Evolutionary conservation across 2,797 vertebrate genomes (phyloP).

Genomic region (Erpetoichthys calabaricus): DNA sequence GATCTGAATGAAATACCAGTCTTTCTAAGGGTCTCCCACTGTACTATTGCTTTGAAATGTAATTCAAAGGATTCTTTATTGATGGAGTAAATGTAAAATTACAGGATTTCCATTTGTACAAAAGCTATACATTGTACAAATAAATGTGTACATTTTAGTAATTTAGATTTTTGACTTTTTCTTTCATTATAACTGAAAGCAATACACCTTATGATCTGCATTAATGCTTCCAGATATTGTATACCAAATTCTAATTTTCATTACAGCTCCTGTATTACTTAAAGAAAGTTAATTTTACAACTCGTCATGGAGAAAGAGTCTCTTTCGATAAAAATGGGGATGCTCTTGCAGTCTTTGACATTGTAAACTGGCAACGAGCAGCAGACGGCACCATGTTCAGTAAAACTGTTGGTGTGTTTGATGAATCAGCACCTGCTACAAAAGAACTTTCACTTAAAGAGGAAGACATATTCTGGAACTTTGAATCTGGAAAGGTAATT

Average conservation of each 20-base stretch:
- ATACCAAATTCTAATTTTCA: background rate
- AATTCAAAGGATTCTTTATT: too few relatives aligned
- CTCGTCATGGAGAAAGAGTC: constrained; percentile 32
- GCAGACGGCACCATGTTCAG: constrained; percentile 34
- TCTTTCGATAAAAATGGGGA: constrained; percentile 50
- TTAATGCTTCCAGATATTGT: background rate
- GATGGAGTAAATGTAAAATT: too few relatives aligned
- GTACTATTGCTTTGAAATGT: too few relatives aligned
- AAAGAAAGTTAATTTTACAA: constrained; percentile 39
- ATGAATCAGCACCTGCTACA: constrained; percentile 29
- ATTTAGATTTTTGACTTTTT: too few relatives aligned
- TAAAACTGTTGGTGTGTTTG: constrained; percentile 45
- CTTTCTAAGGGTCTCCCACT: too few relatives aligned
- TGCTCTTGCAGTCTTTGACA: constrained; percentile 49
- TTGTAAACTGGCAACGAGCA: constrained; percentile 46
- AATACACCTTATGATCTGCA: background rate
- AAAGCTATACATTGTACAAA: too few relatives aligned
- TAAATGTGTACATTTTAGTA: too few relatives aligned
- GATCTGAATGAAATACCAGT: too few relatives aligned
- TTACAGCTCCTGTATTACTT: constrained; percentile 45
- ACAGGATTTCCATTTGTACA: too few relatives aligned
- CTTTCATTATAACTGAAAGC: too few relatives aligned
- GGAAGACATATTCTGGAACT: constrained; percentile 36
- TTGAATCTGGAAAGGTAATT: constrained; percentile 40
- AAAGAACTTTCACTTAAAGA: constrained; percentile 35